Base-by-base conservation (phyloP, 2,113 vertebrate genomes). In the Oncorhynchus keta region DNA sequence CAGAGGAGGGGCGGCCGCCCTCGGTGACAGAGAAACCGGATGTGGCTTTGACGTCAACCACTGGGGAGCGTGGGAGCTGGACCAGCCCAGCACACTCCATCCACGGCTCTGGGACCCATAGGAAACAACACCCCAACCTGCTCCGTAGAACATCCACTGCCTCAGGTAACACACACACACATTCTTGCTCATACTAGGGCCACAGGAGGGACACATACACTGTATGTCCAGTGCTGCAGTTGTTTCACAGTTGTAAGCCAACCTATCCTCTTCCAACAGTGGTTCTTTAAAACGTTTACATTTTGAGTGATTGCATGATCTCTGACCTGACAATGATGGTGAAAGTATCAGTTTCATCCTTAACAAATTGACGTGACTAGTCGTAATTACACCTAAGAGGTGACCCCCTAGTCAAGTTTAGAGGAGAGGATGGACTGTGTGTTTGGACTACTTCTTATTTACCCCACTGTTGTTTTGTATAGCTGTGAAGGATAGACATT, bases 101-200 rank as follows among this genome's bases (percentile, higher is more conserved):
- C 0, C 92, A 95, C 61, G 72, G 93, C 62, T 91, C 95, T 0
- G 79, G 89, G 62, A 71, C 92, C 1, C 95, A 95, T 79, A 94
- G 95, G 81, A 99, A 98, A 68, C 90, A 91, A 22, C 85, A 92
- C 82, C 86, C 93, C 5, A 96, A 98, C 5, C 90, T 94, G 22
- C 93, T 94, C 75, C 92, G 95, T 81, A 94, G 96, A n/a, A 93
- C 95, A 14, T 97, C 96, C 57, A 74, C 93, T 0, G 85, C 90
- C 1, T 93, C 97, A 12, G 97, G 97, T 98, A 94, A 80, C 64
- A 35, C 32, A 39, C 65, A 39, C 65, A 69, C 32, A 71, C 55
- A 66, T 11, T 30, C 61, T 4, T 32, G 13, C 35, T 51, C 73
- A 76, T 51, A 39, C 55, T 45, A 59, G 2, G 11, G 9, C 24